Conservation (phyloP, 2,797 vertebrate genomes). For the Xenentodon cancila region DNA sequence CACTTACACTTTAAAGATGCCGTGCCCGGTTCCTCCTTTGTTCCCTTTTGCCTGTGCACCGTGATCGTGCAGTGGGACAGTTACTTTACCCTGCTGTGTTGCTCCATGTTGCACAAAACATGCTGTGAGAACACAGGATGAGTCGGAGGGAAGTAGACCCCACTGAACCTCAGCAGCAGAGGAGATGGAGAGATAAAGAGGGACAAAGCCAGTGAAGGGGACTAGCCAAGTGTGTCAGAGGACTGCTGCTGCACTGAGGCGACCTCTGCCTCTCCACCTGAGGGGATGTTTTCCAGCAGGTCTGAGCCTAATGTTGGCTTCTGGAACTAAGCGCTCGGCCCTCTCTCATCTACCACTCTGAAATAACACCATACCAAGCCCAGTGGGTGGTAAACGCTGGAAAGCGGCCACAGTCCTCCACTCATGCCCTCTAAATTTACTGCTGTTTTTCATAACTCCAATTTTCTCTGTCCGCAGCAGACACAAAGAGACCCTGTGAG, state of each 20-base stretch:
- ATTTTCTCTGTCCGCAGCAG: constrained; percentile 45
- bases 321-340: constrained; percentile 66
- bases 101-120: constrained; percentile 66
- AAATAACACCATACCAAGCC: constrained; percentile 56
- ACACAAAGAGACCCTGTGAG: constrained; percentile 25
- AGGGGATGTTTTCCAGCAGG: constrained; percentile 69
- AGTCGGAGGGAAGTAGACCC: constrained; percentile 66
- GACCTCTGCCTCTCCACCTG: constrained; percentile 56
- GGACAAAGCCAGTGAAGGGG: constrained; percentile 49
- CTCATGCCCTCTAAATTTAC: constrained; percentile 28
- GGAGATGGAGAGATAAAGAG: constrained; percentile 54
- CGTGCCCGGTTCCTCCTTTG: constrained; percentile 17
- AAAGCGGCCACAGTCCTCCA: constrained; percentile 28
- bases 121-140: constrained; percentile 65
- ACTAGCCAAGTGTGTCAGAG: constrained; percentile 62
- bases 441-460: constrained; percentile 48
- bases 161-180: constrained; percentile 42
- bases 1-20: constrained; percentile 10
- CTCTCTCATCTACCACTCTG: constrained; percentile 44
- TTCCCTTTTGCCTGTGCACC: constrained; percentile 16
- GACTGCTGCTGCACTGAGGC: constrained; percentile 43
- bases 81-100: constrained; percentile 64
- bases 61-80: constrained; percentile 63
- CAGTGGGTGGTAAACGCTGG: constrained; percentile 40
- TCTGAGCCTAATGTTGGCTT: constrained; percentile 72